A percentile compares a stretch with the other conserved stretches of the same genome.
Conservation (phyloP, 2,888 invertebrate species). For the Beris morrisii region DNA sequence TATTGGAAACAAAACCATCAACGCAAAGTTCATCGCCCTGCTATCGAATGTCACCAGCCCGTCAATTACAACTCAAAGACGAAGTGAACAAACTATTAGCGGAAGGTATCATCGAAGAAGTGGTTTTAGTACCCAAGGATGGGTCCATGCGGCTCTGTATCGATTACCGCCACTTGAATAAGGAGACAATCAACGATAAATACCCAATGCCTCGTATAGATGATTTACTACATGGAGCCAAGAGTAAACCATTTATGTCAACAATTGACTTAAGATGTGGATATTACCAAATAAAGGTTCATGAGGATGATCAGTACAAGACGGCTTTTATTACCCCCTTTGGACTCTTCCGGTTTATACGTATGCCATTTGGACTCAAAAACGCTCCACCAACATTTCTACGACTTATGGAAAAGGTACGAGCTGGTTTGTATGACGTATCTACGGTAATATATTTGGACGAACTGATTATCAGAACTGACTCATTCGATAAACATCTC, state of each 20-base stretch:
- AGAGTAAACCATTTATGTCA: background rate
- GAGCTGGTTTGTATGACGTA: background rate
- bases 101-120: too few species aligned
- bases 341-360: background rate
- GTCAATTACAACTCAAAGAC: too few species aligned
- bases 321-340: background rate
- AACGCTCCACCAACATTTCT: slow-evolving; percentile 1
- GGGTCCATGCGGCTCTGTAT: too few species aligned
- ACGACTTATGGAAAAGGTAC: background rate
- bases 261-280: background rate
- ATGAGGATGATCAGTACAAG: slow-evolving; percentile 7
- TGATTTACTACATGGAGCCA: background rate
- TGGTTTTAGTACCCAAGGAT: too few species aligned
- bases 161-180: too few species aligned
- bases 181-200: slow-evolving; percentile 37
- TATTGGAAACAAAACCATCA: too few species aligned
- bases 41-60: slow-evolving; percentile 44
- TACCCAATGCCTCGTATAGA: background rate
- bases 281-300: background rate
- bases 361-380: background rate
- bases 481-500: background rate
- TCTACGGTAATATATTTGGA: background rate
- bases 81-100: too few species aligned
- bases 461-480: background rate
- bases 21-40: too few species aligned